Percentiles rank a stretch among this genome's conserved stretches.
phyloP scores from a whole-genome alignment of 2,888 invertebrate genomes.

The Encarsia formosa region DNA sequence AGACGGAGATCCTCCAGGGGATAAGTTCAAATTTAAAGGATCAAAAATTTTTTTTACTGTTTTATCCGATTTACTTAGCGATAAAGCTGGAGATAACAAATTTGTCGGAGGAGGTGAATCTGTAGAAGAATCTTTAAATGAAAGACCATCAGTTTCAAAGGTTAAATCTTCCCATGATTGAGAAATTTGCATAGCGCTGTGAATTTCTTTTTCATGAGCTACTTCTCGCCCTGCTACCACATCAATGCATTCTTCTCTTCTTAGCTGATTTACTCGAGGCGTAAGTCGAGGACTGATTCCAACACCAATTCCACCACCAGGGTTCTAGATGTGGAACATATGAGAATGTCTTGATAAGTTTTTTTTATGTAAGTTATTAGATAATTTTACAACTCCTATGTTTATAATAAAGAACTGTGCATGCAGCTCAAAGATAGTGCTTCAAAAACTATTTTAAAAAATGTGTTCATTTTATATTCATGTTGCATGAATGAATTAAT shows the following conservation, averaged over 20 bases:
- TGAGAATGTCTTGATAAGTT: no score
- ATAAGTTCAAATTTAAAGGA: slow-evolving; percentile 50
- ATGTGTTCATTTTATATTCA: no score
- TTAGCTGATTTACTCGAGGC: slow-evolving; percentile 81
- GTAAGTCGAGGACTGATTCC: slow-evolving; percentile 60
- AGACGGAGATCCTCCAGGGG: slow-evolving; percentile 51
- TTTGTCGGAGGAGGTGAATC: slow-evolving; percentile 41
- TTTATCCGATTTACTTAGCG: slow-evolving; percentile 36
- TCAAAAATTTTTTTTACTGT: slow-evolving; percentile 47
- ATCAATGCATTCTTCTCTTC: slow-evolving; percentile 85
- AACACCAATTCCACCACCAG: slow-evolving; percentile 41
- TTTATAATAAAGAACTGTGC: no score
- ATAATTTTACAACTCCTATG: no score
- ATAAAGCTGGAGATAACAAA: slow-evolving; percentile 6
- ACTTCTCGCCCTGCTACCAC: slow-evolving; percentile 78
- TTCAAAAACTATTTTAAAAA: no score
- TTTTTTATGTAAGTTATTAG: no score
- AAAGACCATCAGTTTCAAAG: slow-evolving; percentile 61
- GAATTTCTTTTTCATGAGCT: slow-evolving; percentile 87
- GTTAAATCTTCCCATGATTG: slow-evolving; percentile 92
- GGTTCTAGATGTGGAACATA: slow-evolving; percentile 48
- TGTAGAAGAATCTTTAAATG: slow-evolving; percentile 44
- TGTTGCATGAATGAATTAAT: no score
- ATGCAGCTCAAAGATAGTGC: no score
- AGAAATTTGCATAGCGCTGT: slow-evolving; percentile 89